phyloP scores from a whole-genome alignment of 2,888 invertebrate species.

The Nebria salina region DNA sequence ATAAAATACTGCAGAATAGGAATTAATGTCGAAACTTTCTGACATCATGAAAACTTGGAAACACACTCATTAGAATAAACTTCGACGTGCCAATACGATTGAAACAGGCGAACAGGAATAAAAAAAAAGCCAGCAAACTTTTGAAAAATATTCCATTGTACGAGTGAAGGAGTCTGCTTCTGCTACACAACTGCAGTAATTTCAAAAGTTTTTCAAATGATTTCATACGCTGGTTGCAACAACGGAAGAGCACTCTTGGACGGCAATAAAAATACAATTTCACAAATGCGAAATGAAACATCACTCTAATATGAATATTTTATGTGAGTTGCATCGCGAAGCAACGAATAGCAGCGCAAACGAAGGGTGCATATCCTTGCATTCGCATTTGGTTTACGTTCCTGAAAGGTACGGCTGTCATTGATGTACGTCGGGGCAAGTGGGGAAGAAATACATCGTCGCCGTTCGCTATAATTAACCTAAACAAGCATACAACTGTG shows the following conservation, averaged over 20 bases:
- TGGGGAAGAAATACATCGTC: slow-evolving; percentile 6
- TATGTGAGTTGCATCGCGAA: slow-evolving; percentile 9
- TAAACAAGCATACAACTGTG: slow-evolving; percentile 35
- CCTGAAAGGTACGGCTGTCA: not conserved
- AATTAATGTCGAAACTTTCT: not conserved
- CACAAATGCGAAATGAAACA: slow-evolving; percentile 30
- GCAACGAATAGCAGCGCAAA: not conserved
- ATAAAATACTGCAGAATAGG: not conserved
- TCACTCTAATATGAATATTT: slow-evolving; percentile 38
- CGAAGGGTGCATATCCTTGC: slow-evolving; percentile 5
- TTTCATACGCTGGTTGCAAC: not conserved
- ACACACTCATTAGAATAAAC: not conserved
- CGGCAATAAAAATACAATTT: slow-evolving; percentile 39
- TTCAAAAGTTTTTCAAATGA: not conserved
- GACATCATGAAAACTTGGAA: slow-evolving; percentile 1
- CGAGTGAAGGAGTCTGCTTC: not conserved
- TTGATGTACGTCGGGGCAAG: not conserved
- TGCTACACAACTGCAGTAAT: slow-evolving; percentile 2
- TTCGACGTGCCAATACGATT: not conserved
- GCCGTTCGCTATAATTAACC: slow-evolving; percentile 34
- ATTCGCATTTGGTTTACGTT: not conserved
- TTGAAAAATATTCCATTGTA: not conserved
- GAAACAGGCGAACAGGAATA: not conserved
- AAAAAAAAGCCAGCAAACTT: not conserved
- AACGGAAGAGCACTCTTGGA: slow-evolving; percentile 22